phyloP scores from a whole-genome alignment of 2,888 invertebrate species.

The Standfussiana lucernea region DNA sequence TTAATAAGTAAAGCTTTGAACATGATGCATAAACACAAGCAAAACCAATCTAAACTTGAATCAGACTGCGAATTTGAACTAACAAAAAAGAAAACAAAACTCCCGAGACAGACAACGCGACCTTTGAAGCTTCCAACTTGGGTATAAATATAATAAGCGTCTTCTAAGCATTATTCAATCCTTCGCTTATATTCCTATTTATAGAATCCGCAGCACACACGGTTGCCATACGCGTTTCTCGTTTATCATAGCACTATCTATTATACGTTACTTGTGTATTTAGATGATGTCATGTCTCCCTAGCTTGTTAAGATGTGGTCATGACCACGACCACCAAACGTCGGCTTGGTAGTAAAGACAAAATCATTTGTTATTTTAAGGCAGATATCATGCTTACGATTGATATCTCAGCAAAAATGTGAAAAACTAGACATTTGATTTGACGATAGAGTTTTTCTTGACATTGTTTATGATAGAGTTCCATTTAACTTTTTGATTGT shows the following conservation, averaged over 20 bases:
- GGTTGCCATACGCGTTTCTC: conserved; percentile 65
- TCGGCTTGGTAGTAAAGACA: conserved; percentile 16
- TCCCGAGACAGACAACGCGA: conserved; percentile 1
- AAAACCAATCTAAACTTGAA: conserved; percentile 5
- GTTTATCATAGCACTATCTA: conserved; percentile 55
- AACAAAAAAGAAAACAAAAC: not conserved
- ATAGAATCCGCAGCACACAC: conserved; percentile 64
- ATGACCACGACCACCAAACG: conserved; percentile 32
- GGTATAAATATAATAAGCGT: conserved; percentile 36
- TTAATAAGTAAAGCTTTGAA: not conserved
- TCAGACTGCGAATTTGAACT: not conserved
- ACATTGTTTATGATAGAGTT: conserved; percentile 23
- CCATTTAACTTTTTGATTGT: conserved; percentile 31
- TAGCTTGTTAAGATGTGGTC: conserved; percentile 42
- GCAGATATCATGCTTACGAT: not conserved
- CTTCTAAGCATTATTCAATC: conserved; percentile 41
- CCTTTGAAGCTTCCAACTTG: conserved; percentile 20
- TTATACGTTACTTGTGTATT: conserved; percentile 54
- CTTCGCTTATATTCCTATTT: conserved; percentile 54
- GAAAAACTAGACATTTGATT: conserved; percentile 21
- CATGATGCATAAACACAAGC: not conserved
- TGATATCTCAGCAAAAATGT: not conserved
- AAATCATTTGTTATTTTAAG: conserved; percentile 4
- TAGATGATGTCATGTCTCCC: conserved; percentile 72
- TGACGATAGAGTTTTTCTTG: conserved; percentile 10